Evolutionary conservation across 2,797 vertebrate genomes (phyloP), one percentile per base, ranked within the genome.

Genomic region (Epinephelus coioides): DNA sequence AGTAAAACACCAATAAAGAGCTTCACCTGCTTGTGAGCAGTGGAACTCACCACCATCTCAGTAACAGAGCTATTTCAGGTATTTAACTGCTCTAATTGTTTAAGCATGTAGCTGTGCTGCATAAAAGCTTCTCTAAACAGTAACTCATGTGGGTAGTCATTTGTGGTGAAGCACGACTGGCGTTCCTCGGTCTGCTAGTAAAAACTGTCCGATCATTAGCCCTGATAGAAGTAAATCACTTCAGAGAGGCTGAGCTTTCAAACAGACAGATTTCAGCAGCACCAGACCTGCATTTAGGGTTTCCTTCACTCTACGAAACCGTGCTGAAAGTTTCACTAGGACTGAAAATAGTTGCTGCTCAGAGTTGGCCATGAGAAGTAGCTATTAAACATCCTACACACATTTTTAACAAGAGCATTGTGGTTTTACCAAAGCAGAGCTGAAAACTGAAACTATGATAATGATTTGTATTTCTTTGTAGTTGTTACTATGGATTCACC

Each of bases 51-150:
- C 70, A 73, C 74, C 74, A 78, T 69, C 82, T 75, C 72, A 25
- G 56, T 63, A 82, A 81, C 70, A 17, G 40, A 69, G 87, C 86
- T 91, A 90, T 95, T 93, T 85, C 83, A 88, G 87, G 88, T 92
- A 91, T 94, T 92, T 88, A 89, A 86, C 74, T 38, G 10, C 83
- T 82, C 69, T 94, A 94, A 95, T 94, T 91, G 92, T 89, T 94
- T 80, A 83, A 90, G 86, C 89, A 92, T 95, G 94, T 76, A 80
- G 82, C 83, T 47, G 80, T 17, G 23, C 79, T 71, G 79, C 79
- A 79, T 82, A 73, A 92, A 89, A 78, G 86, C 81, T 56, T 74
- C 87, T 86, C 86, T 94, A 93, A 93, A 88, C 89, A 85, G 75
- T 89, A 87, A 92, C 90, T 88, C 81, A 80, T 93, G 93, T 88